phyloP scores from a whole-genome alignment of 2,113 vertebrate species.

The Ginglymostoma cirratum region DNA sequence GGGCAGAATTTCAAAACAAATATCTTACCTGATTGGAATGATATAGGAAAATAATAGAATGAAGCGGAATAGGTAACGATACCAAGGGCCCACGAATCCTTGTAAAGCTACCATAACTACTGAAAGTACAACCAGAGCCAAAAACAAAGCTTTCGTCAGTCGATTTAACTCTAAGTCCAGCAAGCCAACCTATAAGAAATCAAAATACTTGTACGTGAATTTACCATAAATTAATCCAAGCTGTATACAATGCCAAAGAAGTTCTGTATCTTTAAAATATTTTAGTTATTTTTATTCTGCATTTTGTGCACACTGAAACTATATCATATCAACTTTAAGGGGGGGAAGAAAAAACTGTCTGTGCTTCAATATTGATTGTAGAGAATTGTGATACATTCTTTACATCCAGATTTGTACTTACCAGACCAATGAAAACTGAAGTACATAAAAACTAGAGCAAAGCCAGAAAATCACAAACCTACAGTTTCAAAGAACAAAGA shows the following conservation, averaged over 20 bases:
- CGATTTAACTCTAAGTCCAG: constrained; percentile 91
- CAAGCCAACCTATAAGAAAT: constrained; percentile 71
- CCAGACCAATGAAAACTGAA: not conserved
- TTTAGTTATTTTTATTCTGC: not conserved
- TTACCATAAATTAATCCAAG: not conserved
- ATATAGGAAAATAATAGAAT: constrained; percentile 97
- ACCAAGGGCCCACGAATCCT: constrained; percentile 87
- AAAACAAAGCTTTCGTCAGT: constrained; percentile 88
- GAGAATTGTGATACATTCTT: not conserved
- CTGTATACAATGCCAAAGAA: not conserved
- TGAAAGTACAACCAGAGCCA: constrained; percentile 83
- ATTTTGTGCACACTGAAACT: not conserved
- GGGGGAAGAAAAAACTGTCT: not conserved
- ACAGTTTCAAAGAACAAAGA: not conserved
- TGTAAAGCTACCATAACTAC: constrained; percentile 93
- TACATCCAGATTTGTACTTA: not conserved
- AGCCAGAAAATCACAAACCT: not conserved
- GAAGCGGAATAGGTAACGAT: constrained; percentile 87
- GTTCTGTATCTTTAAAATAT: not conserved
- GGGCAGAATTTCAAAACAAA: constrained; percentile 43
- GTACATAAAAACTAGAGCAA: not conserved
- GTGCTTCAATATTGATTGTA: not conserved
- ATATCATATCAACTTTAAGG: not conserved
- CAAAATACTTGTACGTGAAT: not conserved
- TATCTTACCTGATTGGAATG: constrained; percentile 89